Evolutionary conservation across 2,797 vertebrate genomes (phyloP).

Genomic region (Chrysocyon brachyurus): DNA sequence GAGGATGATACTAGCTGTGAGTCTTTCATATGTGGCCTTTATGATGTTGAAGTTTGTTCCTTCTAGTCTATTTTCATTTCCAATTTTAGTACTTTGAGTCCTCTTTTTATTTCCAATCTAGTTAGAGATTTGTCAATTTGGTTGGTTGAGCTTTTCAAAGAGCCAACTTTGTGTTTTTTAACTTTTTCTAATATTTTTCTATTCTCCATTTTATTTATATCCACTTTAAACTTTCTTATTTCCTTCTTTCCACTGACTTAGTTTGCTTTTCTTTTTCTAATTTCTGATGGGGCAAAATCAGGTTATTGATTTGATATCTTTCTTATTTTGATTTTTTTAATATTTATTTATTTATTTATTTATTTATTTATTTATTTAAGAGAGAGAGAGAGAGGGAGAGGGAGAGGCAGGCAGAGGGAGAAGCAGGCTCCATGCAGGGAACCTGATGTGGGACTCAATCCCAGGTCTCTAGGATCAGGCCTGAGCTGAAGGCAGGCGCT

Average conservation of each 20-base stretch:
- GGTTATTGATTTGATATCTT: neutral
- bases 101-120: neutral
- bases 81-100: slow-evolving; percentile 31
- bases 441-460: too few relatives aligned
- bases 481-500: too few relatives aligned
- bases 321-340: too few relatives aligned
- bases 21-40: too few relatives aligned
- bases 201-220: neutral
- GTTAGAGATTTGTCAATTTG: neutral
- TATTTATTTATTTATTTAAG: too few relatives aligned
- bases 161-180: slow-evolving; percentile 1
- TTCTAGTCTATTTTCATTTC: neutral
- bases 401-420: too few relatives aligned
- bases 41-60: too few relatives aligned
- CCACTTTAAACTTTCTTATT: neutral
- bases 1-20: too few relatives aligned
- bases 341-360: too few relatives aligned
- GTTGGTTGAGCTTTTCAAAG: neutral
- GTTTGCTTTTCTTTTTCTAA: neutral
- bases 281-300: neutral
- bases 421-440: too few relatives aligned
- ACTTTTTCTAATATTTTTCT: neutral
- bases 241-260: neutral
- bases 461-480: too few relatives aligned
- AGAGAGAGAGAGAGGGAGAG: too few relatives aligned